Base-by-base conservation (phyloP, 2,888 invertebrate species). In the Conus canariensis region DNA sequence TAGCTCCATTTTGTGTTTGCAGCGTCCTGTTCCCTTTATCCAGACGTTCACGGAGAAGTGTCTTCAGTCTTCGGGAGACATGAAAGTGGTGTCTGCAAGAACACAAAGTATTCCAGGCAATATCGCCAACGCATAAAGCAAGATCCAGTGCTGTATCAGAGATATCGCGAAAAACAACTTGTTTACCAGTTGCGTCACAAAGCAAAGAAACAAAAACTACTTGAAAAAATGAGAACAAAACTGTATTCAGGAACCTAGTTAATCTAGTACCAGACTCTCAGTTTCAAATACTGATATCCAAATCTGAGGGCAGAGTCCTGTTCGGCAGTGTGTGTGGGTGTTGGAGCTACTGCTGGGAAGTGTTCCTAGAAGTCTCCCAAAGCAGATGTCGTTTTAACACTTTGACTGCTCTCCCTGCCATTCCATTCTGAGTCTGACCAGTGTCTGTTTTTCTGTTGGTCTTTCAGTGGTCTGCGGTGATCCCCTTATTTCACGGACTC, bases 101-200 rank as follows among this genome's bases (percentile, higher is more conserved):
- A 60, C 67, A 86, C 86, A 25, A 60, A 60, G 10, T 60, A 86
- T 30, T 86, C 86, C 30, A 14, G 86, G 86, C 86, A 45, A 16
- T 86, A 86, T 45, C 86, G 86, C 45, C 64, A 64, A 22, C 86
- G 86, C 86, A 67, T 86, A 86, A 86, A 67, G 19, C 86, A 86
- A 67, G 86, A 86, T 30, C 86, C 86, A 19, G 67, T 86, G 45
- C 30, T 60, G 16, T 86, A 86, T 86, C 64, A 86, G 86, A 86
- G 86, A 86, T 86, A 86, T 30, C 86, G 86, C n/a, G 86, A 86
- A 67, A 86, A 86, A 60, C 86, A 86, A 19, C 86, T 30, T 45
- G 7, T 86, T 30, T 86, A 86, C 45, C 86, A 67, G 86, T 67
- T 45, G 86, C 86, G 86, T 16, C 86, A 86, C 60, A 86, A 67